Percentiles rank a stretch among this genome's conserved stretches.
phyloP scores from a whole-genome alignment of 1,140 invertebrate genomes.

The Bombyx mori region ASM3026992v2 NC_085110.1:9981001-9981500 shows the following conservation, averaged over 20 bases:
- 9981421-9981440: too few relatives aligned
- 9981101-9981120: too few relatives aligned
- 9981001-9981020: too few relatives aligned
- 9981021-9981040: too few relatives aligned
- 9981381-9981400: not conserved
- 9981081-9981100: too few relatives aligned
- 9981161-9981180: constrained; percentile 61
- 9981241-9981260: constrained; percentile 68
- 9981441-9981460: too few relatives aligned
- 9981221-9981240: constrained; percentile 64
- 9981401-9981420: not conserved
- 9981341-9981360: constrained; percentile 23
- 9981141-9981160: constrained; percentile 58
- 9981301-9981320: constrained; percentile 69
- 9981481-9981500: too few relatives aligned
- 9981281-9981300: constrained; percentile 47
- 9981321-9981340: constrained; percentile 54
- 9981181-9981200: constrained; percentile 71
- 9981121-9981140: constrained; percentile 17
- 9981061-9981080: too few relatives aligned
- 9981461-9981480: too few relatives aligned
- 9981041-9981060: too few relatives aligned
- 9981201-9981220: constrained; percentile 70
- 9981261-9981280: constrained; percentile 29
- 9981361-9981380: constrained; percentile 1